A percentile compares a stretch with the other conserved stretches of the same genome.
phyloP scores from a whole-genome alignment of 2,113 vertebrate genomes.

The Anarrhichthys ocellatus region DNA sequence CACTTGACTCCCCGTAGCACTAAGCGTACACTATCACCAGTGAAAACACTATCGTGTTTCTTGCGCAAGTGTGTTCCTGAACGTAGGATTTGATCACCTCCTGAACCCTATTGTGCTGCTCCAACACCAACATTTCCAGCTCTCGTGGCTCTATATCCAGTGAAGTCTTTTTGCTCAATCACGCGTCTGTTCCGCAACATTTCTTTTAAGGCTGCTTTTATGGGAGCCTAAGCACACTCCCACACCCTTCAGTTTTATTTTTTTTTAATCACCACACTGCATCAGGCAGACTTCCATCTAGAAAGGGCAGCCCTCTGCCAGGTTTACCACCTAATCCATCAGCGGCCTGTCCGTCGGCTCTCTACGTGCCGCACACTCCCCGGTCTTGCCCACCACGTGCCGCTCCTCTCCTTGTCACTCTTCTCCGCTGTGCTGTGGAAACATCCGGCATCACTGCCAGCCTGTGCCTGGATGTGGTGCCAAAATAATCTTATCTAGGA shows the following conservation, averaged over 20 bases:
- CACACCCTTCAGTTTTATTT: constrained; percentile 60
- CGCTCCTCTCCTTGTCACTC: constrained; percentile 54
- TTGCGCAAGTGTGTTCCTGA: constrained; percentile 54
- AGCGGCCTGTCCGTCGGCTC: constrained; percentile 69
- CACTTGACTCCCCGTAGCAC: constrained; percentile 20
- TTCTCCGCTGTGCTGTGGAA: constrained; percentile 54
- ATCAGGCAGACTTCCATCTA: constrained; percentile 74
- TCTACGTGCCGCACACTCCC: constrained; percentile 58
- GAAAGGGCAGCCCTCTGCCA: constrained; percentile 78
- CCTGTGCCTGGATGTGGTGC: constrained; percentile 42
- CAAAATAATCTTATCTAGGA: constrained; percentile 70
- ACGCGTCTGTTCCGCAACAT: constrained; percentile 17
- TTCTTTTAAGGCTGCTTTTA: constrained; percentile 44
- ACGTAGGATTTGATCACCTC: constrained; percentile 46
- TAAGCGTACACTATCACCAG: background rate
- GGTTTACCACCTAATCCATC: constrained; percentile 79
- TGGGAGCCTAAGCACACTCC: constrained; percentile 31
- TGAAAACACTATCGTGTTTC: constrained; percentile 53
- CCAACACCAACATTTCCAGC: constrained; percentile 17
- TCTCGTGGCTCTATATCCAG: constrained; percentile 24
- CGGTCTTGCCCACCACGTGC: constrained; percentile 64
- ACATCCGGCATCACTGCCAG: constrained; percentile 62
- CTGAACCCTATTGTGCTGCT: constrained; percentile 34
- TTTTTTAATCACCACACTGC: constrained; percentile 79
- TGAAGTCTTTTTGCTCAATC: constrained; percentile 37